Evolutionary conservation across 2,113 vertebrate genomes (phyloP).

Genomic region (Notiomystis cincta): DNA sequence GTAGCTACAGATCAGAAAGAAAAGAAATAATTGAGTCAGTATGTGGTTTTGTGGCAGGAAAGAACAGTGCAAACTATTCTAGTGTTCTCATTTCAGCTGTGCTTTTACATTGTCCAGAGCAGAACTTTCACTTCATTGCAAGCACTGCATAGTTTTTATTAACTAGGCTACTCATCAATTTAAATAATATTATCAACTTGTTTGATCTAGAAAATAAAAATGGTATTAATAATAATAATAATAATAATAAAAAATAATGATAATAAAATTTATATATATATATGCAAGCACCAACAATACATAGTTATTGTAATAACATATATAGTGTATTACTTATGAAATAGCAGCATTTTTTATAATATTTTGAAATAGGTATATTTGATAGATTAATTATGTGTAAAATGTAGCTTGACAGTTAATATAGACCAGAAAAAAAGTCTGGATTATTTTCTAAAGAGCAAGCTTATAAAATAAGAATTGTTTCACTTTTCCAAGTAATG

Average conservation of each 20-base stretch:
- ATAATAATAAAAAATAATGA: not conserved
- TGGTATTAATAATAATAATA: not conserved
- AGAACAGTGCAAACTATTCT: not conserved
- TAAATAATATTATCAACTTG: not conserved
- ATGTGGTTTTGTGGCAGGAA: constrained; percentile 31
- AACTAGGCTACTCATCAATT: not conserved
- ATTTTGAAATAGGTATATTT: not conserved
- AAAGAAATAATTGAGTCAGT: not conserved
- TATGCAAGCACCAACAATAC: not conserved
- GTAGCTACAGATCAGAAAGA: not conserved
- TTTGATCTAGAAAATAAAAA: not conserved
- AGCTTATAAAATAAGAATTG: not conserved
- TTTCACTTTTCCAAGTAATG: not conserved
- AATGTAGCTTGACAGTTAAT: not conserved
- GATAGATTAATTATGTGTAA: not conserved
- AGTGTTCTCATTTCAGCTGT: not conserved
- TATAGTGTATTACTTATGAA: not conserved
- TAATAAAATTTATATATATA: not conserved
- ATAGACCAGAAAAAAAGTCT: not conserved
- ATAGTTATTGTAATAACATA: not conserved
- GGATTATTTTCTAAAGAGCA: not conserved
- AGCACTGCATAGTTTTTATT: not conserved
- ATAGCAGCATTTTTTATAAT: not conserved
- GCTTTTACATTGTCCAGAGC: not conserved
- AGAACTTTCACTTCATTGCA: not conserved